Evolutionary conservation across 1,140 invertebrate genomes (phyloP).

Genomic region (Polypedilum vanderplanki): DNA sequence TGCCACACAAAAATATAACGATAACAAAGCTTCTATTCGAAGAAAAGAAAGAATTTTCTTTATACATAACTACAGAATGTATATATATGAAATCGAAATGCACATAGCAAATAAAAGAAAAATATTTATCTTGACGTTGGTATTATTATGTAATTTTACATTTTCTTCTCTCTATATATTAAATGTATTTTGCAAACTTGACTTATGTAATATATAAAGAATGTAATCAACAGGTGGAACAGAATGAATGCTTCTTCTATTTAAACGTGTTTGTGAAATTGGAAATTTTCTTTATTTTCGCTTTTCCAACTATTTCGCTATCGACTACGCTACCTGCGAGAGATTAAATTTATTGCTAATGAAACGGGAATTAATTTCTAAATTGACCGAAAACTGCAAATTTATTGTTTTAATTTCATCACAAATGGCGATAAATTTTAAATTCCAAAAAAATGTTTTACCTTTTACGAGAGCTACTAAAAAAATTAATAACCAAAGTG

Average conservation of each 20-base stretch:
- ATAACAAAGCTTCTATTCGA: too few relatives aligned
- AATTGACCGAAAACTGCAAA: too few relatives aligned
- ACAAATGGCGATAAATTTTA: too few relatives aligned
- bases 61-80: too few relatives aligned
- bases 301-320: background rate
- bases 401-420: too few relatives aligned
- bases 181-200: background rate
- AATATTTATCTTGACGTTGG: background rate
- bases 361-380: too few relatives aligned
- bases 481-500: too few relatives aligned
- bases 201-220: conserved; percentile 19
- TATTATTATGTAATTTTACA: background rate
- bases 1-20: too few relatives aligned
- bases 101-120: background rate
- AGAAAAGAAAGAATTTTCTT: too few relatives aligned
- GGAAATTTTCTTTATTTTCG: background rate
- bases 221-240: conserved; percentile 17
- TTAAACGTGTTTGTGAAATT: conserved; percentile 2
- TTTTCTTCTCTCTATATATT: background rate
- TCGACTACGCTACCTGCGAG: background rate
- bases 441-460: too few relatives aligned
- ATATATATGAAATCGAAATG: background rate
- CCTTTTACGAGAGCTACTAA: too few relatives aligned
- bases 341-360: background rate
- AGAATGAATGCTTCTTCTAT: background rate